Evolutionary conservation across 2,888 invertebrate genomes (phyloP).

Genomic region (Megastigmus dorsalis): DNA sequence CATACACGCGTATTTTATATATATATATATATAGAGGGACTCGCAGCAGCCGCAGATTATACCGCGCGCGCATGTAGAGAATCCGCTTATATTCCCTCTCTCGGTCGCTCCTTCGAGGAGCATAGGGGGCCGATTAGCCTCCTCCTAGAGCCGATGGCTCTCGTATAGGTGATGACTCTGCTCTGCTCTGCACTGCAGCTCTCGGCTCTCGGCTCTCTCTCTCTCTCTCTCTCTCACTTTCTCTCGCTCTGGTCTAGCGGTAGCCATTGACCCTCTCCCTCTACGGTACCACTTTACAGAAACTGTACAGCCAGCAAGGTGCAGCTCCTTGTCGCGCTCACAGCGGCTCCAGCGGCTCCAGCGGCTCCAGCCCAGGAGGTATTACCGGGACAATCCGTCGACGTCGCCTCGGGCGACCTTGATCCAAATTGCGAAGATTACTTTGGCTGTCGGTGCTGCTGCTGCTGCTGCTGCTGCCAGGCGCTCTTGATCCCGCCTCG

Average conservation of each 20-base stretch:
- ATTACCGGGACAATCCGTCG: constrained; percentile 50
- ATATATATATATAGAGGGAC: not conserved
- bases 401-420: constrained; percentile 54
- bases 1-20: not conserved
- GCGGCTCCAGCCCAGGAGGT: constrained; percentile 49
- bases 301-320: not conserved
- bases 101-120: too few relatives aligned
- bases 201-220: not conserved
- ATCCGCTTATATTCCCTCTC: too few relatives aligned
- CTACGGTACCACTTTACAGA: too few relatives aligned
- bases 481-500: too few relatives aligned
- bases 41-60: not conserved
- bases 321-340: not conserved
- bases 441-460: constrained; percentile 44
- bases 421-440: constrained; percentile 62
- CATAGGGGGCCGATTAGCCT: too few relatives aligned
- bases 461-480: too few relatives aligned
- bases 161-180: too few relatives aligned
- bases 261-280: constrained; percentile 39
- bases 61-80: not conserved
- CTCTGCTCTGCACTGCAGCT: too few relatives aligned
- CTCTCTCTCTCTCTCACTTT: not conserved
- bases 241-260: constrained; percentile 42
- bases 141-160: too few relatives aligned
- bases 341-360: constrained; percentile 20